Percentiles rank a stretch among this genome's conserved stretches.
These are phyloP conservation scores for Gallirallus australis DNA, from an alignment of 2,797 vertebrate species.

Conservation along the genomic window DNA sequence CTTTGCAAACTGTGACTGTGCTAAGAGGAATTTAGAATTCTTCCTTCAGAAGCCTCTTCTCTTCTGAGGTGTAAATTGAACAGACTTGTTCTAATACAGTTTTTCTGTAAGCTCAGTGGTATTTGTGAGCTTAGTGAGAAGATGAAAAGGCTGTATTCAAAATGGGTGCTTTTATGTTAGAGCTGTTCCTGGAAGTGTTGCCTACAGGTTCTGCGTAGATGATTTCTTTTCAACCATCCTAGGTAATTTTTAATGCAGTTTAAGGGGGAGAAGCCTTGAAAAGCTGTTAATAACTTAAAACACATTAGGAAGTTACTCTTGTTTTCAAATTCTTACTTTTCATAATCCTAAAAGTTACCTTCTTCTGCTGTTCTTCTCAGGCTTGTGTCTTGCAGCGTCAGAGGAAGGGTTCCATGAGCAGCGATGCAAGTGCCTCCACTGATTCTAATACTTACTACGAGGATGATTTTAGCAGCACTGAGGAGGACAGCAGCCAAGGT, in stretches of 20 bases:
- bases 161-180: background rate
- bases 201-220: background rate
- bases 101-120: background rate
- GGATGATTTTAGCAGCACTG: slow-evolving; percentile 98
- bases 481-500: slow-evolving; percentile 99
- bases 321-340: background rate
- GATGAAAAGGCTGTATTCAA: background rate
- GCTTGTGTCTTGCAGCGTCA: slow-evolving; percentile 97
- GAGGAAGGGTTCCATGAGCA: slow-evolving; percentile 97
- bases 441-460: slow-evolving; percentile 99
- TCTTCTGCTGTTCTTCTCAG: slow-evolving; percentile 66
- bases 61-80: background rate
- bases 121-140: background rate
- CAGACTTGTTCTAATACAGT: background rate
- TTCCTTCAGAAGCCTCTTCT: background rate
- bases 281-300: background rate
- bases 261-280: background rate
- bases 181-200: background rate
- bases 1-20: background rate
- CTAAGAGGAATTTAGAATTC: background rate
- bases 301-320: background rate
- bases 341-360: background rate
- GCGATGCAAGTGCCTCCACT: slow-evolving; percentile 96
- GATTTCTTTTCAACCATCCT: background rate
- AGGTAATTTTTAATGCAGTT: background rate